Evolutionary conservation across 2,888 invertebrate genomes (phyloP).

Genomic region (Drosophila lacicola): DNA sequence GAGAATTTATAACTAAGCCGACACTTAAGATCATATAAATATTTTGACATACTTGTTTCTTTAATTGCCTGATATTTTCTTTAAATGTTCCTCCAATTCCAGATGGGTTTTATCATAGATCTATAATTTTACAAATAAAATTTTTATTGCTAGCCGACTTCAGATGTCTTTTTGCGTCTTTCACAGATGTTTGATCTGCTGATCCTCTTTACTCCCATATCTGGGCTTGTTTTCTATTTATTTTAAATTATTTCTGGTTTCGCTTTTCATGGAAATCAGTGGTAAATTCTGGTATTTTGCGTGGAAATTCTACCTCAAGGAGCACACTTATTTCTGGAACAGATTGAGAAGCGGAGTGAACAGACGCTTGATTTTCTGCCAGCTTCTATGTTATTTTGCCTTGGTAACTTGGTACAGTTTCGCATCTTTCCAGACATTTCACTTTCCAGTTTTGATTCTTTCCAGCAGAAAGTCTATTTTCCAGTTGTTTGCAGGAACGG

Average conservation of each 20-base stretch:
- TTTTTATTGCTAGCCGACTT: too few species aligned
- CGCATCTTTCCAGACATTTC: too few species aligned
- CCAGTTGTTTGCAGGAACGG: too few species aligned
- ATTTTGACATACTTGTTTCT: neutral
- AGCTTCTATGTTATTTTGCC: too few species aligned
- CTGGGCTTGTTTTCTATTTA: neutral
- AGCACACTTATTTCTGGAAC: neutral
- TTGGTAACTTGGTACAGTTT: too few species aligned
- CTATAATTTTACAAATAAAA: neutral
- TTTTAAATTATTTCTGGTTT: neutral
- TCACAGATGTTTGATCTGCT: neutral
- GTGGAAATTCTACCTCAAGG: neutral
- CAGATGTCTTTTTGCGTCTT: too few species aligned
- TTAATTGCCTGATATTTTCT: neutral
- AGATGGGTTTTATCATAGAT: neutral
- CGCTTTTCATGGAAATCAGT: conserved; percentile 2
- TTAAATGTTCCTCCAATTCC: neutral
- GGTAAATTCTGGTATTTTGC: conserved; percentile 3
- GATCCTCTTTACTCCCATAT: neutral
- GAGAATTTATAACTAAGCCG: conserved; percentile 1
- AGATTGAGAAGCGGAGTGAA: neutral
- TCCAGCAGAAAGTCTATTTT: too few species aligned
- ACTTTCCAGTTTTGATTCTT: too few species aligned
- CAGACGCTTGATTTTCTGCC: too few species aligned
- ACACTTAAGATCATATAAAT: conserved; percentile 9